Percentiles rank a stretch among this genome's conserved stretches.
phyloP scores from a whole-genome alignment of 2,797 vertebrate genomes.

The Esox lucius region DNA sequence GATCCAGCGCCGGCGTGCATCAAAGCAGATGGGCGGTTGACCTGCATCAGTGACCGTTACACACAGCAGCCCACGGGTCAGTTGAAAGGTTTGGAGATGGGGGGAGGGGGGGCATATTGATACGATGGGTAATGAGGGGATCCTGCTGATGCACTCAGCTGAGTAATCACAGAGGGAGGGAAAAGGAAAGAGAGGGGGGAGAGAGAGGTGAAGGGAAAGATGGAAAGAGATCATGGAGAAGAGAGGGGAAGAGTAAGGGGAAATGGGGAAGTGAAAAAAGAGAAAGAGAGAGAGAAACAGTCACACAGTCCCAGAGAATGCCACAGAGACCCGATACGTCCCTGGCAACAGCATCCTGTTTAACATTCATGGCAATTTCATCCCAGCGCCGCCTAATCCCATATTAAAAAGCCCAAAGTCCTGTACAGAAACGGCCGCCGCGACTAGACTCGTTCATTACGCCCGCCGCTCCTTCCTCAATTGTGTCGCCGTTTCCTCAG shows the following conservation, averaged over 20 bases:
- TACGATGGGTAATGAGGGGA: slow-evolving; percentile 59
- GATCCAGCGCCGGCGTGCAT: slow-evolving; percentile 50
- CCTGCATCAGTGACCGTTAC: slow-evolving; percentile 63
- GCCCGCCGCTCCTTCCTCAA: slow-evolving; percentile 28
- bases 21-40: slow-evolving; percentile 56
- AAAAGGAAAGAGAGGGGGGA: not conserved
- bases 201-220: too few species aligned
- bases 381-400: slow-evolving; percentile 46
- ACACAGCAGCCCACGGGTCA: slow-evolving; percentile 55
- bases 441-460: slow-evolving; percentile 56
- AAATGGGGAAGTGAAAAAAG: not conserved
- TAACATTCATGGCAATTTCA: slow-evolving; percentile 58
- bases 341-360: slow-evolving; percentile 23
- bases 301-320: not conserved
- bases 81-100: slow-evolving; percentile 24
- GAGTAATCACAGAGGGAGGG: not conserved
- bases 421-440: slow-evolving; percentile 33
- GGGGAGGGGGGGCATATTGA: slow-evolving; percentile 59
- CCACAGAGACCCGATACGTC: not conserved
- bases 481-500: slow-evolving; percentile 45
- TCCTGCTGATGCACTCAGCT: slow-evolving; percentile 47
- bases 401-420: slow-evolving; percentile 47
- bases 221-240: not conserved
- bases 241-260: not conserved
- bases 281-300: not conserved